phyloP scores from a whole-genome alignment of 2,797 vertebrate genomes.

The Falco cherrug region DNA sequence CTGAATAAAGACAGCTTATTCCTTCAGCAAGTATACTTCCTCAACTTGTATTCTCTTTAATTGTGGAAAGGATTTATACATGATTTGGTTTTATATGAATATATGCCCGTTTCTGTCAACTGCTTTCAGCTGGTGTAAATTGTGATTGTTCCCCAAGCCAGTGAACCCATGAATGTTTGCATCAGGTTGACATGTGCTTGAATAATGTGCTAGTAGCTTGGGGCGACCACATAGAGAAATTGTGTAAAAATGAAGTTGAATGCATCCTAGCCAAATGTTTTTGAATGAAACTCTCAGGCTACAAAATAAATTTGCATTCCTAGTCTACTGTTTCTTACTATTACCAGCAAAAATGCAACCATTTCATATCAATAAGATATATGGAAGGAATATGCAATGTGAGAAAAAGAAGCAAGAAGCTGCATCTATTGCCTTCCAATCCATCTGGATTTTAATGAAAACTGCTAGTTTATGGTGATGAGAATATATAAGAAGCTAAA shows the following conservation, averaged over 20 bases:
- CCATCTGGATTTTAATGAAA: background rate
- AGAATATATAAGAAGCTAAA: background rate
- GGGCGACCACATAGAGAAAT: background rate
- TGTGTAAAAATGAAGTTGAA: background rate
- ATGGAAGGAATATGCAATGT: background rate
- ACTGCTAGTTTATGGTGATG: background rate
- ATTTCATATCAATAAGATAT: background rate
- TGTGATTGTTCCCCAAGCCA: background rate
- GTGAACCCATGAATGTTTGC: background rate
- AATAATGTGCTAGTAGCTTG: background rate
- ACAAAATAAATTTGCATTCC: background rate
- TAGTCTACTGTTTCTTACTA: background rate
- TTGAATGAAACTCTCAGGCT: background rate
- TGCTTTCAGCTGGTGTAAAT: background rate
- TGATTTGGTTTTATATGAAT: background rate
- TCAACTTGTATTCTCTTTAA: background rate
- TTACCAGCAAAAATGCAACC: background rate
- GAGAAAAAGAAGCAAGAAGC: background rate
- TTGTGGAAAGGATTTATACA: background rate
- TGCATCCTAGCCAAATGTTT: background rate
- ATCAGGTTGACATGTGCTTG: background rate
- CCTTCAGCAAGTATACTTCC: background rate
- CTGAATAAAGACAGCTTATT: background rate
- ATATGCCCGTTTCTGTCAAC: background rate
- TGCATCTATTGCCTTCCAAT: background rate